phyloP scores from a whole-genome alignment of 2,888 invertebrate genomes.

The Diplolepis rosae region DNA sequence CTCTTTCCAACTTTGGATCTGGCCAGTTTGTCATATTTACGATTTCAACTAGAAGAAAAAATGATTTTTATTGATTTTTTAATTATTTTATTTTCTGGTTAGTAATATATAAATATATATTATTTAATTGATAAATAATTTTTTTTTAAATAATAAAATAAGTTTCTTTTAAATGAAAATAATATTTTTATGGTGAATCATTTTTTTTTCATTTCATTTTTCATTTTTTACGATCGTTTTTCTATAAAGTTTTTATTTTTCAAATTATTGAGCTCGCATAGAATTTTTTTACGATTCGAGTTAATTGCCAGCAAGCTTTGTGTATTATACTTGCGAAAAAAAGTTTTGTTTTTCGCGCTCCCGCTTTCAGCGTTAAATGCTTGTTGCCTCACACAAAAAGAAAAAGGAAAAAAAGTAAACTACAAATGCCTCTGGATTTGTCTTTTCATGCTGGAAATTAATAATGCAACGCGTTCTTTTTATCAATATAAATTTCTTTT shows the following conservation, averaged over 20 bases:
- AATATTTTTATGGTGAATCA: too few relatives aligned
- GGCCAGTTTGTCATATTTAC: slow-evolving; percentile 77
- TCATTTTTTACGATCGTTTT: too few relatives aligned
- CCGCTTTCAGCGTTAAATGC: slow-evolving; percentile 4
- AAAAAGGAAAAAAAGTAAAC: background rate
- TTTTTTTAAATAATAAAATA: too few relatives aligned
- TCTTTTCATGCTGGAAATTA: background rate
- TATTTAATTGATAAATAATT: too few relatives aligned
- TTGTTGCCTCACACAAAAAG: background rate
- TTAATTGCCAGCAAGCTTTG: slow-evolving; percentile 23
- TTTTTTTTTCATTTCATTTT: too few relatives aligned
- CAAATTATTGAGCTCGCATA: background rate
- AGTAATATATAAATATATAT: too few relatives aligned
- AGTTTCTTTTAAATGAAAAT: too few relatives aligned
- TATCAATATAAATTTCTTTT: too few relatives aligned
- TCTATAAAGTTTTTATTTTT: background rate
- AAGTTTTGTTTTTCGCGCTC: slow-evolving; percentile 9
- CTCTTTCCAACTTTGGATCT: slow-evolving; percentile 72
- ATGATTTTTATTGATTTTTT: too few relatives aligned
- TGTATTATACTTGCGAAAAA: background rate
- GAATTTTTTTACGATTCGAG: slow-evolving; percentile 4
- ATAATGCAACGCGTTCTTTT: background rate
- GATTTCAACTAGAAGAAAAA: slow-evolving; percentile 70
- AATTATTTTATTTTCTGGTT: too few relatives aligned
- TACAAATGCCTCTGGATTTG: background rate